These are phyloP conservation scores for Trematomus bernacchii DNA, from an alignment of 2,797 vertebrate genomes.

Conservation along the genomic window DNA sequence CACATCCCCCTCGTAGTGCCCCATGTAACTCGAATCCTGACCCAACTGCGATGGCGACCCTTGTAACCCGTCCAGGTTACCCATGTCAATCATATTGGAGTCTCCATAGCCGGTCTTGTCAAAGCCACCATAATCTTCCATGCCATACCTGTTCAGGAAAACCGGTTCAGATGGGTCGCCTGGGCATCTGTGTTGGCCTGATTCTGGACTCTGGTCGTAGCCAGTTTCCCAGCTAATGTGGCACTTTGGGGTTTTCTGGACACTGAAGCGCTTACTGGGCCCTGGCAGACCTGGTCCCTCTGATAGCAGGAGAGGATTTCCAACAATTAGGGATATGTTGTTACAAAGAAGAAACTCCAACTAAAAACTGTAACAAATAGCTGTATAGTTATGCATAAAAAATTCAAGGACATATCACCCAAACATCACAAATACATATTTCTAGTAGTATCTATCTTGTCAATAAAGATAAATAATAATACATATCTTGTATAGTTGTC, in stretches of 20 bases:
- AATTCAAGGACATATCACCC: too few species aligned
- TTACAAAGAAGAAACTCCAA: background rate
- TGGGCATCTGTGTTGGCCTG: constrained; percentile 60
- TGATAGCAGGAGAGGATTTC: constrained; percentile 1
- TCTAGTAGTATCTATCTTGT: too few species aligned
- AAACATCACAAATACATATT: too few species aligned
- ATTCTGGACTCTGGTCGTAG: constrained; percentile 70
- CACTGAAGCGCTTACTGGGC: constrained; percentile 73
- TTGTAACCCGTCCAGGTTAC: constrained; percentile 72
- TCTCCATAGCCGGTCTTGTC: constrained; percentile 74
- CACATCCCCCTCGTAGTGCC: constrained; percentile 69
- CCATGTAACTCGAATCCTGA: constrained; percentile 71
- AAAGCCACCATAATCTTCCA: constrained; percentile 77
- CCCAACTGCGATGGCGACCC: constrained; percentile 69
- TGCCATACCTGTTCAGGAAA: constrained; percentile 75
- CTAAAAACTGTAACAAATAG: background rate
- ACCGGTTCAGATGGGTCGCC: constrained; percentile 67
- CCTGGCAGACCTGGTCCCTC: constrained; percentile 68
- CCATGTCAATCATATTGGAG: constrained; percentile 72
- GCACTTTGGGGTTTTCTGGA: constrained; percentile 77
- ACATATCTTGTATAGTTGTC: background rate
- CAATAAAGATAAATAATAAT: too few species aligned
- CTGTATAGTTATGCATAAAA: background rate
- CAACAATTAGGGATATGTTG: background rate
- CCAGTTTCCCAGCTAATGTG: constrained; percentile 77